Evolutionary conservation across 2,113 vertebrate genomes (phyloP).

Genomic region (Thryonomys swinderianus): DNA sequence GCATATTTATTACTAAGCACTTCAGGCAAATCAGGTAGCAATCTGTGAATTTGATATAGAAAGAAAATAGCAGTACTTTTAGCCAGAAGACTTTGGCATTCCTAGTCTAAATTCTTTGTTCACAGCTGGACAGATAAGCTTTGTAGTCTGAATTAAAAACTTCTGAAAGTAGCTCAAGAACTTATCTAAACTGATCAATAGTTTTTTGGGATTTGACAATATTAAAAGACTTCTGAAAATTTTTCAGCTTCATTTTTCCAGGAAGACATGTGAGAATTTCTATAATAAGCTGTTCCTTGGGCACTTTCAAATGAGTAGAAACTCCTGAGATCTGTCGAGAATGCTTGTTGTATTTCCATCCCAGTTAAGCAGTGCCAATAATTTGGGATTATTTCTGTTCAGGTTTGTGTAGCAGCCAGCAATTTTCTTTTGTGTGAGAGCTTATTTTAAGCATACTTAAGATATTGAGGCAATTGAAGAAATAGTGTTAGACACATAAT

Average conservation of each 20-base stretch:
- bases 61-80: background rate
- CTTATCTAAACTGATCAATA: slow-evolving; percentile 35
- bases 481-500: background rate
- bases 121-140: slow-evolving; percentile 32
- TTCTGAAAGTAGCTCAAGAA: slow-evolving; percentile 34
- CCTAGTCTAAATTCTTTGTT: background rate
- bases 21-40: slow-evolving; percentile 28
- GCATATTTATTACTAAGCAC: background rate
- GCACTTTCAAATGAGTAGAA: background rate
- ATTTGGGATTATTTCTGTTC: slow-evolving; percentile 33
- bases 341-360: background rate
- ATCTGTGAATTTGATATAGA: background rate
- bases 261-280: background rate
- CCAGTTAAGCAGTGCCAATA: background rate
- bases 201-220: slow-evolving; percentile 49
- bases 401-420: background rate
- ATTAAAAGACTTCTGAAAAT: slow-evolving; percentile 26
- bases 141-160: slow-evolving; percentile 26
- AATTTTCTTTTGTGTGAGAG: slow-evolving; percentile 8
- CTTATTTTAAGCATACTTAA: background rate
- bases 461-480: slow-evolving; percentile 16
- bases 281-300: slow-evolving; percentile 11
- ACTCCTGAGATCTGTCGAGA: slow-evolving; percentile 10
- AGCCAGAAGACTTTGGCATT: background rate
- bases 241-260: background rate